A percentile compares a stretch with the other conserved stretches of the same genome.
phyloP scores from a whole-genome alignment of 2,888 invertebrate genomes.

The Morinoia aosen region DNA sequence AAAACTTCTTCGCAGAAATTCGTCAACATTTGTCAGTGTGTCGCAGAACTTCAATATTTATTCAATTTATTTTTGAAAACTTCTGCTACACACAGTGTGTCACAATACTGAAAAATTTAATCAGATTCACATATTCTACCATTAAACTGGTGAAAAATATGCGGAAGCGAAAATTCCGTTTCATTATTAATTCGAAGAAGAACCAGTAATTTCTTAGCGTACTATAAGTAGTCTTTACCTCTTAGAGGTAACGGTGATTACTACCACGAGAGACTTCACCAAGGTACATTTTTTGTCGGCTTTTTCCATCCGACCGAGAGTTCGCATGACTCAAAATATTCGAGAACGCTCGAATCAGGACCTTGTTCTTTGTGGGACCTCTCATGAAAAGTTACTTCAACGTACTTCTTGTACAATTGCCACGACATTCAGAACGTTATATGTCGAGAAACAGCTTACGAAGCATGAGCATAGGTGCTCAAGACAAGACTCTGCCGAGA shows the following conservation, averaged over 20 bases:
- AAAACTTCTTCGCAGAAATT: neutral
- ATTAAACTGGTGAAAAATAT: neutral
- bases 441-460: neutral
- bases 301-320: neutral
- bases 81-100: too few relatives aligned
- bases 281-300: neutral
- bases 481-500: neutral
- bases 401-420: neutral
- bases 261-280: neutral
- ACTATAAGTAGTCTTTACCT: neutral
- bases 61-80: too few relatives aligned
- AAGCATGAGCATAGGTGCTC: neutral
- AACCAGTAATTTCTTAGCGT: neutral
- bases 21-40: neutral
- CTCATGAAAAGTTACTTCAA: neutral
- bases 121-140: neutral
- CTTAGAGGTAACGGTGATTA: neutral
- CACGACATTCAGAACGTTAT: neutral
- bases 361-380: neutral
- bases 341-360: neutral
- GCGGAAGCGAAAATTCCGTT: neutral
- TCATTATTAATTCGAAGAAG: neutral
- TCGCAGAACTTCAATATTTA: neutral
- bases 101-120: neutral
- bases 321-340: neutral